Conservation (phyloP, 2,888 invertebrate species). For the Thereva unica region DNA sequence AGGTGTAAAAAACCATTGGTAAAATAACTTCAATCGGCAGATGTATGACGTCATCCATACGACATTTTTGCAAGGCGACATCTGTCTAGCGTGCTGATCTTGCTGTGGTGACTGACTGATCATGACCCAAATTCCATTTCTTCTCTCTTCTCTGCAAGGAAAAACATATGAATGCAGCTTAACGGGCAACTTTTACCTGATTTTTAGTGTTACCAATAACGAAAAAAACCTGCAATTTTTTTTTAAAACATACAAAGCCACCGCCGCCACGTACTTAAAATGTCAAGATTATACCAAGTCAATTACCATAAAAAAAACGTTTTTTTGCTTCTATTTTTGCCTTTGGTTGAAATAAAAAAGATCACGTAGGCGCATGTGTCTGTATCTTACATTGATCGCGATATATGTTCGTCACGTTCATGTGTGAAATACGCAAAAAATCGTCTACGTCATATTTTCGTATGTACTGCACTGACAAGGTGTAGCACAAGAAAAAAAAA, state of each 20-base stretch:
- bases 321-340: neutral
- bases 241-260: no score
- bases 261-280: no score
- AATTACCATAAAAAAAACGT: neutral
- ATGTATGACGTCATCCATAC: neutral
- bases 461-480: constrained; percentile 4
- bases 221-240: neutral
- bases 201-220: neutral
- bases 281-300: no score
- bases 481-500: constrained; percentile 20
- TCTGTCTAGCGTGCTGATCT: neutral
- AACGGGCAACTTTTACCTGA: constrained; percentile 18
- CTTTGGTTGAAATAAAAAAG: constrained; percentile 1
- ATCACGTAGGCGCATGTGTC: neutral
- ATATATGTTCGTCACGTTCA: no score
- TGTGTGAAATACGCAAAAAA: neutral
- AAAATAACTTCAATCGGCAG: no score
- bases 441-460: constrained; percentile 12
- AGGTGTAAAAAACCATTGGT: no score
- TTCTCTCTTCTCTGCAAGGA: neutral
- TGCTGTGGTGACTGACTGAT: constrained; percentile 1
- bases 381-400: no score
- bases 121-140: constrained; percentile 17
- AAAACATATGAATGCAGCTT: neutral
- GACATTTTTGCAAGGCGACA: constrained; percentile 2